phyloP scores from a whole-genome alignment of 2,888 invertebrate genomes.

The Helicoverpa assulta region DNA sequence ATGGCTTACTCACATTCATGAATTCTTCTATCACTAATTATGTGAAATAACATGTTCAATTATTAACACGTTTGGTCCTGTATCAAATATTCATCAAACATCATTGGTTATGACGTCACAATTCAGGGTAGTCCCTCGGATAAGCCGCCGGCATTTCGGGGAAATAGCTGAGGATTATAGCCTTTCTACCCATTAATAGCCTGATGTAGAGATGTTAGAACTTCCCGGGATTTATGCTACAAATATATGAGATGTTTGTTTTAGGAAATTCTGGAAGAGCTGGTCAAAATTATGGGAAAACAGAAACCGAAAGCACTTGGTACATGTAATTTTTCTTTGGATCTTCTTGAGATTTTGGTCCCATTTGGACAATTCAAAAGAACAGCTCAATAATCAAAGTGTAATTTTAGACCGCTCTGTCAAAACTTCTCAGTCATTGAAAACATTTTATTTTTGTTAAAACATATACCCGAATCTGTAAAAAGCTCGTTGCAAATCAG shows the following conservation, averaged over 20 bases:
- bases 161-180: constrained; percentile 67
- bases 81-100: constrained; percentile 62
- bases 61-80: constrained; percentile 46
- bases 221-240: background rate
- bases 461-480: background rate
- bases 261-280: no score
- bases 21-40: constrained; percentile 36
- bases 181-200: constrained; percentile 56
- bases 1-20: no score
- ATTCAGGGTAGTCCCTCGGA: constrained; percentile 27
- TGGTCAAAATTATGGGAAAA: no score
- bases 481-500: background rate
- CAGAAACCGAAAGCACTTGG: no score
- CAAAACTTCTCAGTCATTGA: no score
- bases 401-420: no score
- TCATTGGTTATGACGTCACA: constrained; percentile 44
- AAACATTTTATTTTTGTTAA: no score
- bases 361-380: no score
- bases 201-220: constrained; percentile 29
- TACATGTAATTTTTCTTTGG: no score
- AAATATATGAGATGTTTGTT: no score
- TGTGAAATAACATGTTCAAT: constrained; percentile 46
- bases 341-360: no score
- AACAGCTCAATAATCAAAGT: no score
- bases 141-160: constrained; percentile 55